Percentiles rank a stretch among this genome's conserved stretches.
Evolutionary conservation across 2,888 invertebrate species (phyloP).

Genomic region (Taphrorychus bicolor): DNA sequence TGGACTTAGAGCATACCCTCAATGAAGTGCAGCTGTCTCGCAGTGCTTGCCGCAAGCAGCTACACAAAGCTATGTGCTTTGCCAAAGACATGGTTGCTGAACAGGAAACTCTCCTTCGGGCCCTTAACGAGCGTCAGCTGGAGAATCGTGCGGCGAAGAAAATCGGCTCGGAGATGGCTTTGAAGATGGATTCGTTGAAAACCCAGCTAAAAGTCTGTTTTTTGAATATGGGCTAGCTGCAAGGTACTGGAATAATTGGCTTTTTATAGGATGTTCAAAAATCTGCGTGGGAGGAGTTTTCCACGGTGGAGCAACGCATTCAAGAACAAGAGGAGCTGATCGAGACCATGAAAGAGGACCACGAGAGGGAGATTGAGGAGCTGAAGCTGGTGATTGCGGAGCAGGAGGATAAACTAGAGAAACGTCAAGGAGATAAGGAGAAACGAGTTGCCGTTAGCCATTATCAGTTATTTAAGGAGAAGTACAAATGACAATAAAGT

Average conservation of each 20-base stretch:
- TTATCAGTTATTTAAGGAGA: conserved; percentile 56
- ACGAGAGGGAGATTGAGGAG: conserved; percentile 60
- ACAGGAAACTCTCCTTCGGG: conserved; percentile 62
- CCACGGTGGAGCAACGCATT: conserved; percentile 62
- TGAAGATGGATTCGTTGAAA: conserved; percentile 62
- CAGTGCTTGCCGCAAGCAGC: conserved; percentile 62
- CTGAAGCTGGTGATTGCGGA: conserved; percentile 60
- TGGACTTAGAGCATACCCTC: conserved; percentile 60
- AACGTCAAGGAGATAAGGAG: conserved; percentile 3
- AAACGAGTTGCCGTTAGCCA: conserved; percentile 48
- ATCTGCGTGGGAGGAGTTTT: conserved; percentile 63
- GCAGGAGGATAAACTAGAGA: conserved; percentile 57
- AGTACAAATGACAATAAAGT: conserved; percentile 46
- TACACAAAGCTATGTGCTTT: conserved; percentile 63
- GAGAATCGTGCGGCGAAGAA: conserved; percentile 58
- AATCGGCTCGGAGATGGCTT: conserved; percentile 62
- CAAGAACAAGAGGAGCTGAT: conserved; percentile 61
- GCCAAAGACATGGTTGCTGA: conserved; percentile 63
- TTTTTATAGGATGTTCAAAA: conserved; percentile 61
- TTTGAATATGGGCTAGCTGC: not conserved
- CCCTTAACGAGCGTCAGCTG: conserved; percentile 55
- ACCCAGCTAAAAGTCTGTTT: conserved; percentile 60
- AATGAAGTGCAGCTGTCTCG: conserved; percentile 62
- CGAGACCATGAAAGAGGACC: conserved; percentile 60
- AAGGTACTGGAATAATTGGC: too few species aligned